Evolutionary conservation across 2,888 invertebrate species (phyloP).

Genomic region (Philereme vetulata): DNA sequence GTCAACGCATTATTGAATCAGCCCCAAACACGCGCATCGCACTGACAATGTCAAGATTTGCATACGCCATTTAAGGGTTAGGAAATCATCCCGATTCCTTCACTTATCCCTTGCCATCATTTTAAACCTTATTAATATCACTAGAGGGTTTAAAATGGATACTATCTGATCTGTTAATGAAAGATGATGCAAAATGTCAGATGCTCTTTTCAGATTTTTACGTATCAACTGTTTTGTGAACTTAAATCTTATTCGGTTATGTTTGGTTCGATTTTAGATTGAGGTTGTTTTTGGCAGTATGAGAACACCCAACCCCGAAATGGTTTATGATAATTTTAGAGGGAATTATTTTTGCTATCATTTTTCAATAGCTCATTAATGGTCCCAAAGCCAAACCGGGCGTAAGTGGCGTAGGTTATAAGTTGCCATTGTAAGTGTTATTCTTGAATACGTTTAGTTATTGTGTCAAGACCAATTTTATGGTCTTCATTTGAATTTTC

Average conservation of each 20-base stretch:
- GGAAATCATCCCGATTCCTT: conserved; percentile 60
- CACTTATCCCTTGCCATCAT: conserved; percentile 23
- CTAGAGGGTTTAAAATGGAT: conserved; percentile 33
- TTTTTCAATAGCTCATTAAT: conserved; percentile 84
- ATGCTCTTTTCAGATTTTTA: conserved; percentile 54
- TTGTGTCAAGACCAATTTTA: conserved; percentile 78
- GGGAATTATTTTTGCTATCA: conserved; percentile 81
- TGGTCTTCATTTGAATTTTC: conserved; percentile 75
- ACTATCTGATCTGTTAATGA: conserved; percentile 31
- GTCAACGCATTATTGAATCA: conserved; percentile 74
- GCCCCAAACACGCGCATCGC: conserved; percentile 58
- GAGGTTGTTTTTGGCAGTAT: conserved; percentile 38
- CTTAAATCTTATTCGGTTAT: conserved; percentile 12
- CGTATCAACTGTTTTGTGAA: conserved; percentile 3
- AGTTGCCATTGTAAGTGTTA: conserved; percentile 56
- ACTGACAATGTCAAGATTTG: conserved; percentile 64
- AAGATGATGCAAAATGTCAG: conserved; percentile 45
- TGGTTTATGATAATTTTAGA: conserved; percentile 76
- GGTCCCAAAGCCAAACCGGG: conserved; percentile 63
- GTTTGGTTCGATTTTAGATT: conserved; percentile 30
- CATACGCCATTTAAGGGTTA: conserved; percentile 78
- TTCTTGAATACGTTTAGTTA: conserved; percentile 61
- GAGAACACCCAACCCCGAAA: conserved; percentile 70
- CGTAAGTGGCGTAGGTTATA: conserved; percentile 71
- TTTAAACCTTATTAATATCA: conserved; percentile 33